These are phyloP conservation scores for Gasterosteus aculeatus DNA, from an alignment of 2,113 vertebrate species.

Conservation along the genomic window DNA sequence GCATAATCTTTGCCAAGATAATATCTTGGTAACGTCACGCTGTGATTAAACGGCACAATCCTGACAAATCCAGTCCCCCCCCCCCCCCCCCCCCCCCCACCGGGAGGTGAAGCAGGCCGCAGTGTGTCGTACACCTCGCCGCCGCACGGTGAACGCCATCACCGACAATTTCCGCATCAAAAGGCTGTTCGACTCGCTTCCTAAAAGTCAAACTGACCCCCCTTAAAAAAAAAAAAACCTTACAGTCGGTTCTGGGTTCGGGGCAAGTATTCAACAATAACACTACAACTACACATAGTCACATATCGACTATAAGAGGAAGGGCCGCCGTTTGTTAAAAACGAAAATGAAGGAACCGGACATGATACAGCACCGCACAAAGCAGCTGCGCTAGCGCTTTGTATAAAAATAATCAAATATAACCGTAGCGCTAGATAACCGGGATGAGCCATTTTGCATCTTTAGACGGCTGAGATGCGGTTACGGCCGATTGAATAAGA, in stretches of 20 bases:
- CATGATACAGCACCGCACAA: slow-evolving; percentile 66
- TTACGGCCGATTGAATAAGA: not conserved
- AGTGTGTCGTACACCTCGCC: slow-evolving; percentile 18
- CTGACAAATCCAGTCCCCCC: not conserved
- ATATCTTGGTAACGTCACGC: not conserved
- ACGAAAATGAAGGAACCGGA: slow-evolving; percentile 52
- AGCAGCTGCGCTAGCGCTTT: not conserved
- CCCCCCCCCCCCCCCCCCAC: not conserved
- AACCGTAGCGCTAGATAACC: not conserved
- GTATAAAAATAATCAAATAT: not conserved
- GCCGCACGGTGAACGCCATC: not conserved
- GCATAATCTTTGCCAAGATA: not conserved
- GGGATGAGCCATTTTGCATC: not conserved
- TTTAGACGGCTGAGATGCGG: not conserved
- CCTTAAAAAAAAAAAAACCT: not conserved
- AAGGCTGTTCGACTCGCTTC: slow-evolving; percentile 13
- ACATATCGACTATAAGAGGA: not conserved
- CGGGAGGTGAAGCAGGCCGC: slow-evolving; percentile 47
- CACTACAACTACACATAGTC: not conserved
- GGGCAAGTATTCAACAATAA: not conserved
- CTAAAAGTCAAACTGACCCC: not conserved
- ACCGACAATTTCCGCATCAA: slow-evolving; percentile 65
- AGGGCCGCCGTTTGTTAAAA: not conserved
- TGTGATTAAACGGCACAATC: not conserved
- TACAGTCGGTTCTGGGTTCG: too few relatives aligned